Evolutionary conservation across 2,113 vertebrate species (phyloP).

Genomic region (Cephalopterus ornatus): DNA sequence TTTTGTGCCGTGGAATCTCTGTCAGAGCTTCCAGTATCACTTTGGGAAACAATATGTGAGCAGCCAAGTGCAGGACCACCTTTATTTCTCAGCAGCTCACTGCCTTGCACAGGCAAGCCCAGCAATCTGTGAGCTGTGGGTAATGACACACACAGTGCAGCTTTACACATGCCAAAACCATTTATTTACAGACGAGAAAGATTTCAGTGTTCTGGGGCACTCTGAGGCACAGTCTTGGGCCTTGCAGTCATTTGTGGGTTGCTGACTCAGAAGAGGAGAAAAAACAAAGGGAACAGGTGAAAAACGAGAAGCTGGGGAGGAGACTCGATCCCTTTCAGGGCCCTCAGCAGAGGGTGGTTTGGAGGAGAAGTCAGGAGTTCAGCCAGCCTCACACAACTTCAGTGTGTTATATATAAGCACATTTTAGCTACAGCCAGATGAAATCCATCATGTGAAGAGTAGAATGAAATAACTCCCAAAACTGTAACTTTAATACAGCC

Average conservation of each 20-base stretch:
- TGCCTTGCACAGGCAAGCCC: background rate
- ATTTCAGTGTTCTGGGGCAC: background rate
- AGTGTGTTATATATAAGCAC: background rate
- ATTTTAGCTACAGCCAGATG: background rate
- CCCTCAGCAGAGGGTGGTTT: background rate
- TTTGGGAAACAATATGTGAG: background rate
- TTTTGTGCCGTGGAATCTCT: background rate
- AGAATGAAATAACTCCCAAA: slow-evolving; percentile 1
- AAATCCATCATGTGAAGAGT: background rate
- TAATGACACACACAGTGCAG: slow-evolving; percentile 7
- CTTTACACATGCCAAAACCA: background rate
- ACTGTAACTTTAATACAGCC: background rate
- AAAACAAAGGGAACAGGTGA: slow-evolving; percentile 4
- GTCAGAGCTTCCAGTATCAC: background rate
- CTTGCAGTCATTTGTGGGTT: background rate
- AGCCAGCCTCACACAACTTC: background rate
- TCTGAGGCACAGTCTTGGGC: background rate
- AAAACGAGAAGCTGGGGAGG: accelerated
- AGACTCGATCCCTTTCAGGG: background rate
- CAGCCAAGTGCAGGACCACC: background rate
- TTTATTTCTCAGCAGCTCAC: background rate
- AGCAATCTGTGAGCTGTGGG: background rate
- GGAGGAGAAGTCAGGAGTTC: background rate
- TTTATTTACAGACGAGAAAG: background rate
- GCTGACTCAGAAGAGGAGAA: background rate